A percentile compares a stretch with the other conserved stretches of the same genome.
These are phyloP conservation scores for Rugalucina vietnamica DNA, from an alignment of 2,888 invertebrate species.

Conservation along the genomic window DNA sequence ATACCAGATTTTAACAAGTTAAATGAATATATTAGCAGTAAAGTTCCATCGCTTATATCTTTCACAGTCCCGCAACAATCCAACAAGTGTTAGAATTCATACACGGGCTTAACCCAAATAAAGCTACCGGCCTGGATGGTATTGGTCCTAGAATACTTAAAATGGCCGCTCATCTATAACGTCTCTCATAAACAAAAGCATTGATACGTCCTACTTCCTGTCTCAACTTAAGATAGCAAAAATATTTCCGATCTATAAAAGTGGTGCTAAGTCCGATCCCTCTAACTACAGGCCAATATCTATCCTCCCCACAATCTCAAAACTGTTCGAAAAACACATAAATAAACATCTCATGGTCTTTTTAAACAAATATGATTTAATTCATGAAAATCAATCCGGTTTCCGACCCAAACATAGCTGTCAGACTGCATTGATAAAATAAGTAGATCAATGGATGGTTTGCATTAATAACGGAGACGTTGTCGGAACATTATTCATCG, in stretches of 20 bases:
- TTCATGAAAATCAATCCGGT: too few relatives aligned
- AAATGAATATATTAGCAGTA: not conserved
- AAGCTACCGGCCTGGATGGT: not conserved
- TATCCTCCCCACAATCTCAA: too few relatives aligned
- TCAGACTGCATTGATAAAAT: too few relatives aligned
- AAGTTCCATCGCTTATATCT: not conserved
- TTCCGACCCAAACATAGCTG: too few relatives aligned
- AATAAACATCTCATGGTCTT: too few relatives aligned
- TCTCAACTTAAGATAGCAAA: not conserved
- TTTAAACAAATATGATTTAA: too few relatives aligned
- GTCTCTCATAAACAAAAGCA: not conserved
- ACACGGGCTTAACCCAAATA: not conserved
- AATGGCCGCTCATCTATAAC: not conserved
- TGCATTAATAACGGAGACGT: too few relatives aligned
- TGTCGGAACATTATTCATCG: not conserved
- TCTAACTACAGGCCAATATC: too few relatives aligned
- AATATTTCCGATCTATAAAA: not conserved
- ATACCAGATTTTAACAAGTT: not conserved
- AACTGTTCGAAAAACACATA: too few relatives aligned
- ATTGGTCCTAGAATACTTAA: not conserved
- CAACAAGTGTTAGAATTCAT: not conserved
- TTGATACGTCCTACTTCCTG: not conserved
- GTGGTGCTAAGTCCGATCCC: too few relatives aligned
- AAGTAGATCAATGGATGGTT: too few relatives aligned
- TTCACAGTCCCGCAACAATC: not conserved